Evolutionary conservation across 2,797 vertebrate genomes (phyloP).

Genomic region (Hydrocynus forskahlii): DNA sequence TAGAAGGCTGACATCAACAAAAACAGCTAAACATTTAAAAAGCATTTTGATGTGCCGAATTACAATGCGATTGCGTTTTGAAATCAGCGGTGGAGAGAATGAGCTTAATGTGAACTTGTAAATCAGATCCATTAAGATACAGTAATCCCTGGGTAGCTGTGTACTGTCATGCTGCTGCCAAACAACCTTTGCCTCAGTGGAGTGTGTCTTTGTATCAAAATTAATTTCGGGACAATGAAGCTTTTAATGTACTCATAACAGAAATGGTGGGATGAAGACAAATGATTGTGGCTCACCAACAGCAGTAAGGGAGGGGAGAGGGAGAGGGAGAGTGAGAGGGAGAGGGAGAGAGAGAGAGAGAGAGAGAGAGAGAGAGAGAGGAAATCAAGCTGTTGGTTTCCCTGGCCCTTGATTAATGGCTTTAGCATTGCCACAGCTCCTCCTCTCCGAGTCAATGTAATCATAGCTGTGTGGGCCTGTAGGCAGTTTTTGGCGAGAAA

Average conservation of each 20-base stretch:
- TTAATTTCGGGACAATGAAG: conserved; percentile 62
- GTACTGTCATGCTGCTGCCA: conserved; percentile 37
- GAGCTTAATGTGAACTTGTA: conserved; percentile 50
- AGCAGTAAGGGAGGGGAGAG: background rate
- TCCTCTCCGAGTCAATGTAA: conserved; percentile 37
- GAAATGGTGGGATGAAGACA: conserved; percentile 54
- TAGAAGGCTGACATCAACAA: conserved; percentile 14
- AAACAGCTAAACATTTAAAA: conserved; percentile 18
- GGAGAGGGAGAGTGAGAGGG: background rate
- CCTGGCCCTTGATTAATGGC: conserved; percentile 52
- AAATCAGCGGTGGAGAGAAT: conserved; percentile 36
- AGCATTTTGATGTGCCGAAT: conserved; percentile 32
- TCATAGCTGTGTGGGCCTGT: conserved; percentile 36
- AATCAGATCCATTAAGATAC: conserved; percentile 58
- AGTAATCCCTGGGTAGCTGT: conserved; percentile 51
- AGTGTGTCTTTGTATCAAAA: conserved; percentile 54
- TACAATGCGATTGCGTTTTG: conserved; percentile 37
- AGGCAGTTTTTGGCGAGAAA: conserved; percentile 41
- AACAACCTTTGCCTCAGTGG: conserved; percentile 52
- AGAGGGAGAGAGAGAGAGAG: conserved; percentile 18
- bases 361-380: background rate
- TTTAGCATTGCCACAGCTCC: conserved; percentile 37
- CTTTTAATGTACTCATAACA: conserved; percentile 55
- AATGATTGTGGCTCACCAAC: conserved; percentile 46
- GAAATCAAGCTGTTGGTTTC: conserved; percentile 46